Evolutionary conservation across 2,797 vertebrate genomes (phyloP).

Genomic region (Halcyon chelicuti): DNA sequence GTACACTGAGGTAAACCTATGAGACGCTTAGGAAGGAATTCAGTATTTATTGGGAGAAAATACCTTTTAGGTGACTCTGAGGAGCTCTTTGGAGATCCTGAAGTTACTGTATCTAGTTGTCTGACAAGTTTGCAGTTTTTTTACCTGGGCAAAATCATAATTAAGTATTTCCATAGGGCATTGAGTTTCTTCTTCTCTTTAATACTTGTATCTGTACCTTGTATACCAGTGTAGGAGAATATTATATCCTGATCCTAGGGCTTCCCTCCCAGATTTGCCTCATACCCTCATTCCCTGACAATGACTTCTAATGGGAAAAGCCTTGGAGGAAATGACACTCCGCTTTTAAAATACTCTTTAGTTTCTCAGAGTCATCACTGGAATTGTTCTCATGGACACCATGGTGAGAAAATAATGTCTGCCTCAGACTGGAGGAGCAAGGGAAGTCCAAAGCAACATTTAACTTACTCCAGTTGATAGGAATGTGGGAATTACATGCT

Average conservation of each 20-base stretch:
- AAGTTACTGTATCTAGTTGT: not conserved
- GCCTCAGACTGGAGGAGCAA: not conserved
- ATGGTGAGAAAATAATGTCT: constrained; percentile 6
- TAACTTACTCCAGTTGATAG: constrained; percentile 23
- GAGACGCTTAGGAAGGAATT: not conserved
- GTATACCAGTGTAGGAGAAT: not conserved
- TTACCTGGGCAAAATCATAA: not conserved
- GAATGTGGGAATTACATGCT: constrained; percentile 47
- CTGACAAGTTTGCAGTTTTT: not conserved
- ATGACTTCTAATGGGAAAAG: not conserved
- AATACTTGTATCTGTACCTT: not conserved
- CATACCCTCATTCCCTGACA: constrained; percentile 3
- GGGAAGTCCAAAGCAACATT: not conserved
- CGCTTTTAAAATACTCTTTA: constrained; percentile 42
- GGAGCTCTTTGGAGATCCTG: not conserved
- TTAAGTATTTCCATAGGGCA: not conserved
- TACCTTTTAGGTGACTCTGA: not conserved
- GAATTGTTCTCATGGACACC: constrained; percentile 24
- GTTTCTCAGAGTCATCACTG: constrained; percentile 37
- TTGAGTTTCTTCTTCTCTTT: not conserved
- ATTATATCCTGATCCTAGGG: not conserved
- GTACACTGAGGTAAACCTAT: not conserved
- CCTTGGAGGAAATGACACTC: constrained; percentile 15
- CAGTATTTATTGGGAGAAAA: not conserved
- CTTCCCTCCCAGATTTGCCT: not conserved